Base-by-base conservation (phyloP, 2,888 invertebrate genomes). In the Gibbula magus region DNA sequence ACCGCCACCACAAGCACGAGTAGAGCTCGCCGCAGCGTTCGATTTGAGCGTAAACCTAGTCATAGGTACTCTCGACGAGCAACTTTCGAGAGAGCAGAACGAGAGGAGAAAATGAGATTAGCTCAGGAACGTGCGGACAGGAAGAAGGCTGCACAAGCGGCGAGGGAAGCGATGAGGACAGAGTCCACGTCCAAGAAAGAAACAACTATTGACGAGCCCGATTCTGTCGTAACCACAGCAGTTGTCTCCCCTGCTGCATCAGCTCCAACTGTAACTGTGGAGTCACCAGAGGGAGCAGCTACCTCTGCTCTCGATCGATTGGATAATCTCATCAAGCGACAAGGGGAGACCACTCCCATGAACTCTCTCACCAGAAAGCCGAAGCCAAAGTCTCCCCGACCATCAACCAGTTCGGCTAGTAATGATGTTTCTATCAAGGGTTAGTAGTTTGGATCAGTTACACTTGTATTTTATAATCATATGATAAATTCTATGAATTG, bases 21-120 rank as follows among this genome's bases (percentile, higher is more conserved):
- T 67, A 95, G 97, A 84, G 97, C 98, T 0, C 94, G 98, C 67
- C 95, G 98, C 78, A 98, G 97, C 0, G 98, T 98, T 7, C 97
- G 98, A 92, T 98, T 99, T 93, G 99, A 99, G 93, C 95, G 99
- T 82, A 95, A 98, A 77, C 99, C 99, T 0, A 98, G 98, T 93
- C 99, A 99, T 93, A 94, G 99, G 83, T 99, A 98, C 92, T 98
- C 98, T 51, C 95, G 98, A 78, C 94, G 99, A 79, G 98, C 91
- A 5, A 89, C 91, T 8, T 91, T 92, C 80, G 92, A 92, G 79
- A 87, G 88, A 61, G 83, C 82, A 56, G 91, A 91, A 80, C 78
- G 88, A 54, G 90, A 90, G 54, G 88, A 88, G 53, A 85, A 83
- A 10, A 82, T 87, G 85, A 87, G 80, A 81, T 79, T 86, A 79